These are phyloP conservation scores for Ephialtes manifestator DNA, from an alignment of 2,888 invertebrate genomes.

Conservation along the genomic window DNA sequence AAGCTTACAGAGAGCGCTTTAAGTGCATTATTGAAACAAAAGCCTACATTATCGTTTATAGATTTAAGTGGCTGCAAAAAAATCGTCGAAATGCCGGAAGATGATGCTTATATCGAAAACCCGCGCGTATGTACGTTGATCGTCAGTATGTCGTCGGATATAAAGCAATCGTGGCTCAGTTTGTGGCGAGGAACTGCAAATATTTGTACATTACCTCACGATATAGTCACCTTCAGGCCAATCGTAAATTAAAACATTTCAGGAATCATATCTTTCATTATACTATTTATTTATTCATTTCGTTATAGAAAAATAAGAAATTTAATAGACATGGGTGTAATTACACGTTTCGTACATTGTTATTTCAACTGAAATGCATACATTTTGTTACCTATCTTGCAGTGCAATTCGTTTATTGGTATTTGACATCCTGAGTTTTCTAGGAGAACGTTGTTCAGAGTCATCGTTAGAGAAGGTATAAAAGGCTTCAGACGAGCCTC, in stretches of 20 bases:
- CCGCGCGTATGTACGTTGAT: constrained; percentile 80
- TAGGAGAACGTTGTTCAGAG: constrained; percentile 83
- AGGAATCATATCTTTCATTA: constrained; percentile 51
- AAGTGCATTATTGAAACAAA: constrained; percentile 75
- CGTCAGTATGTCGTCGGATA: constrained; percentile 76
- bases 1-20: constrained; percentile 76
- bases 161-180: constrained; percentile 78
- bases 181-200: constrained; percentile 79
- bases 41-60: constrained; percentile 79
- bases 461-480: constrained; percentile 87
- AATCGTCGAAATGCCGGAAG: constrained; percentile 75
- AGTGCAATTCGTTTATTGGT: constrained; percentile 88
- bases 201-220: constrained; percentile 75
- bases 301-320: constrained; percentile 2
- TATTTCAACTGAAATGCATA: constrained; percentile 88
- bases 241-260: constrained; percentile 37
- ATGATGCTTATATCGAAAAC: constrained; percentile 72
- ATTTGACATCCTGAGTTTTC: constrained; percentile 85
- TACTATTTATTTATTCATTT: constrained; percentile 47
- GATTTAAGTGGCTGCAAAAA: constrained; percentile 79
- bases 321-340: constrained; percentile 1
- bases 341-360: constrained; percentile 38
- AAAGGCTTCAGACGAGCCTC: constrained; percentile 86
- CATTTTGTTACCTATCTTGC: constrained; percentile 92
- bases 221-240: constrained; percentile 80